A percentile compares a stretch with the other conserved stretches of the same genome.
Evolutionary conservation across 1,140 invertebrate genomes (phyloP).

Genomic region (Bombus confusus): DNA sequence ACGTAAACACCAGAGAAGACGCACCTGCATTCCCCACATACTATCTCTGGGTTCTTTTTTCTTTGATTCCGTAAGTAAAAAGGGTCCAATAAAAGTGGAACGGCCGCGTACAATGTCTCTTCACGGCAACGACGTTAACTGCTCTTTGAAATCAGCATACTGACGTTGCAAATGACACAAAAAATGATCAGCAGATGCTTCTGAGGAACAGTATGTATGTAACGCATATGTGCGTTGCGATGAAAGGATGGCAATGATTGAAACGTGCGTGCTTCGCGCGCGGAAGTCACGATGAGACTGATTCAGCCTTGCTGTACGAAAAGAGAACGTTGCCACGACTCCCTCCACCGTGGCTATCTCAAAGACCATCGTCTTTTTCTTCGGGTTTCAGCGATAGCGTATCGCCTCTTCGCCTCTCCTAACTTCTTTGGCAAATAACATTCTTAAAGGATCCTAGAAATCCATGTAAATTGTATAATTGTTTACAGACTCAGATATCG

Average conservation of each 20-base stretch:
- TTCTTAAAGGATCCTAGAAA: neutral
- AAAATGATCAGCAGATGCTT: neutral
- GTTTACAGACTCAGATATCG: too few relatives aligned
- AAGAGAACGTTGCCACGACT: slow-evolving; percentile 4
- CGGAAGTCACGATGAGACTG: slow-evolving; percentile 50
- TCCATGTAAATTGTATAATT: neutral
- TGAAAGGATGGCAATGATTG: neutral
- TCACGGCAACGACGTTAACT: neutral
- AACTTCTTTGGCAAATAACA: neutral
- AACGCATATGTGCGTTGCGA: slow-evolving; percentile 4
- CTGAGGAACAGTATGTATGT: neutral
- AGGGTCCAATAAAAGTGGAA: neutral
- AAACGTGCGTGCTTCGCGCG: neutral
- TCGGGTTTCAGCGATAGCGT: neutral
- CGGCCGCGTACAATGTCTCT: neutral
- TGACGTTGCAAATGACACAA: neutral
- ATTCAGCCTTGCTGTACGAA: slow-evolving; percentile 6
- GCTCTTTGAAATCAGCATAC: neutral
- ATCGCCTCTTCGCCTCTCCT: too few relatives aligned
- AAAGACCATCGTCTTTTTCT: slow-evolving; percentile 4
- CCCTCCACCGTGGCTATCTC: neutral
- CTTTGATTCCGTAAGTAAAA: neutral
- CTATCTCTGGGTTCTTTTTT: slow-evolving; percentile 2
- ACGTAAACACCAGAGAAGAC: too few relatives aligned
- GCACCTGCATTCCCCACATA: neutral